A percentile compares a stretch with the other conserved stretches of the same genome.
Conservation (phyloP, 2,888 invertebrate species). For the Malthinus seriepunctatus region DNA sequence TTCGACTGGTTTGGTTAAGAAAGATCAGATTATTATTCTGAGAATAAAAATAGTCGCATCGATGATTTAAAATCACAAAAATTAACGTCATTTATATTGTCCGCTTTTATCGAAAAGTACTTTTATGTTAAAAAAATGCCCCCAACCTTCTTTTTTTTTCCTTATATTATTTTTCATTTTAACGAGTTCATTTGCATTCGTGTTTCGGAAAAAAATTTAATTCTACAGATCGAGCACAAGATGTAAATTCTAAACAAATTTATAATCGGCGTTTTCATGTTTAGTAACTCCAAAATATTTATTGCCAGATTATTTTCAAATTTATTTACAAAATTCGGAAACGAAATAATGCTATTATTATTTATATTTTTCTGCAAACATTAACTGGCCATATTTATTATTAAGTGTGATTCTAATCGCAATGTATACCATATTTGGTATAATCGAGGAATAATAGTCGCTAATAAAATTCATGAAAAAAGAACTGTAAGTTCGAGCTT, state of each 20-base stretch:
- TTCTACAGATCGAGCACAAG: neutral
- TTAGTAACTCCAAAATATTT: neutral
- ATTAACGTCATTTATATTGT: constrained; percentile 44
- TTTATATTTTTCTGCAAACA: too few relatives aligned
- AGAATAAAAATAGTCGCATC: constrained; percentile 45
- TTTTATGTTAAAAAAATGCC: constrained; percentile 24
- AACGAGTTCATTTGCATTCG: constrained; percentile 29
- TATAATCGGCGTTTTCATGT: neutral
- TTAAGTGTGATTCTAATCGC: too few relatives aligned
- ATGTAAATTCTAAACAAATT: neutral
- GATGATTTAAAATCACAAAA: constrained; percentile 37
- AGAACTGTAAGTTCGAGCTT: too few relatives aligned
- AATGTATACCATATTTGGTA: too few relatives aligned
- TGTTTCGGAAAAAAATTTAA: constrained; percentile 1
- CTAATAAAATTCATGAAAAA: too few relatives aligned
- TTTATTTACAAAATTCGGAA: too few relatives aligned
- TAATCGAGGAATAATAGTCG: too few relatives aligned
- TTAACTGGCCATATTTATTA: too few relatives aligned
- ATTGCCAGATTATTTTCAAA: too few relatives aligned
- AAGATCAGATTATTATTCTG: constrained; percentile 44
- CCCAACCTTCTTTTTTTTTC: neutral
- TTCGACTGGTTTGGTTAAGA: constrained; percentile 41
- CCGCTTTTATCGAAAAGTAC: constrained; percentile 39
- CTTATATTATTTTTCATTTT: constrained; percentile 18
- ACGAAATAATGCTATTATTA: too few relatives aligned